Base-by-base conservation (phyloP, 2,888 invertebrate genomes). In the Cryptus viduatorius region DNA sequence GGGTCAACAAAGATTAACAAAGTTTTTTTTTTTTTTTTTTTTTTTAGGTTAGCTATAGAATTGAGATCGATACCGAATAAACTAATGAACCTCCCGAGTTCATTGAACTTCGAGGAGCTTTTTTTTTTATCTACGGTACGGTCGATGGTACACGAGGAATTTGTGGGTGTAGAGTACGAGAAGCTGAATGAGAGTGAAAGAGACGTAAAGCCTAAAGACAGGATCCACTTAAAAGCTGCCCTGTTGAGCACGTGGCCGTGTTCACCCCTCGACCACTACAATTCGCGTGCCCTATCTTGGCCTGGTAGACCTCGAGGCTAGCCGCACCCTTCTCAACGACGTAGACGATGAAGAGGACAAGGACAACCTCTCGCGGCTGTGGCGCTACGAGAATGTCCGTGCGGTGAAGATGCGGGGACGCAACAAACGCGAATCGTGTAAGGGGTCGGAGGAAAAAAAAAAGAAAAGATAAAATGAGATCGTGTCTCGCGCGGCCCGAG, bases 371-470 rank as follows among this genome's bases (percentile, higher is more conserved):
- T 81, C 59, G 69, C 67, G 80, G 80, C 76, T 83, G 59, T 16
- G 71, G 73, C 73, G 78, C 46, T 50, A 46, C 44, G 78, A 48
- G 78, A 83, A 81, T 79, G 79, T 68, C 78, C 83, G 56, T 79
- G 82, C 72, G 87, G 87, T 88, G 83, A 77, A 88, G 89, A 89
- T 89, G 87, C 85, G 87, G 88, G 86, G 87, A 87, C 88, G 91
- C 90, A 90, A 92, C 93, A 92, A 92, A 92, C 92, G 91, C 90
- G 89, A 89, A 89, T 92, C 92, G 90, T 93, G 91, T 92, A 92
- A 92, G 92, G 92, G 93, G 91, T 90, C 90, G 91, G 87, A 24
- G 88, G 87, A 75, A 48, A 12, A 48, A 48, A 61, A 24, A 29
- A 61, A 29, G 61, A 61, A 61, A 61, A 92, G 92, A 93, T 93